A percentile compares a stretch with the other conserved stretches of the same genome.
phyloP scores from a whole-genome alignment of 2,888 invertebrate genomes.

The Amphipyra berbera region DNA sequence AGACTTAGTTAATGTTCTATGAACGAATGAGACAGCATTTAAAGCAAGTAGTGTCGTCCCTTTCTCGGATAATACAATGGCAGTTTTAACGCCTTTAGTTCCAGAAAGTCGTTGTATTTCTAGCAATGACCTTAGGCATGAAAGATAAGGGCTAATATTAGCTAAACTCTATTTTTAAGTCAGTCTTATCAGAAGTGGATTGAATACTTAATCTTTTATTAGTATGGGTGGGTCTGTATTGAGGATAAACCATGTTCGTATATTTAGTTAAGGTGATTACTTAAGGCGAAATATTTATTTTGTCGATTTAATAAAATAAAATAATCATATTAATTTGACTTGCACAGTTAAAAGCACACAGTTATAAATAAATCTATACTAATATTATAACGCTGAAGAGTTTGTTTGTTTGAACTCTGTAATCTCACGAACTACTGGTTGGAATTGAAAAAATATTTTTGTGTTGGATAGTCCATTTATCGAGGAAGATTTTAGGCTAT shows the following conservation, averaged over 20 bases:
- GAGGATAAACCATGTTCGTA: not conserved
- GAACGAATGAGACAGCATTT: constrained; percentile 15
- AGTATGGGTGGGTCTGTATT: constrained; percentile 3
- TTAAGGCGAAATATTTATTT: no score
- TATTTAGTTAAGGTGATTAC: not conserved
- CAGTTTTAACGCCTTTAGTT: constrained; percentile 17
- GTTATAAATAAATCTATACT: no score
- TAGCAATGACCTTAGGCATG: constrained; percentile 33
- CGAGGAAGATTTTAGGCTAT: no score
- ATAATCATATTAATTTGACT: no score
- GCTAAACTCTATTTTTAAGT: constrained; percentile 39
- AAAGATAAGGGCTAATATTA: constrained; percentile 36
- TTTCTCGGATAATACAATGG: constrained; percentile 23
- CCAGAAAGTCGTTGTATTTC: constrained; percentile 18
- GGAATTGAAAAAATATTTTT: no score
- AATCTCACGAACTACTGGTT: no score
- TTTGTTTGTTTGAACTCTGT: no score
- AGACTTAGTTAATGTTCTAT: constrained; percentile 27
- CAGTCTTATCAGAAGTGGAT: constrained; percentile 25
- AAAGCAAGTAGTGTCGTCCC: not conserved
- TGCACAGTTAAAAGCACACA: no score
- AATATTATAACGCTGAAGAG: no score
- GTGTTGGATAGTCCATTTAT: no score
- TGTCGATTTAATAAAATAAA: no score
- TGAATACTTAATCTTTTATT: constrained; percentile 39